These are phyloP conservation scores for Coelopa pilipes DNA, from an alignment of 2,888 invertebrate species.

Conservation along the genomic window DNA sequence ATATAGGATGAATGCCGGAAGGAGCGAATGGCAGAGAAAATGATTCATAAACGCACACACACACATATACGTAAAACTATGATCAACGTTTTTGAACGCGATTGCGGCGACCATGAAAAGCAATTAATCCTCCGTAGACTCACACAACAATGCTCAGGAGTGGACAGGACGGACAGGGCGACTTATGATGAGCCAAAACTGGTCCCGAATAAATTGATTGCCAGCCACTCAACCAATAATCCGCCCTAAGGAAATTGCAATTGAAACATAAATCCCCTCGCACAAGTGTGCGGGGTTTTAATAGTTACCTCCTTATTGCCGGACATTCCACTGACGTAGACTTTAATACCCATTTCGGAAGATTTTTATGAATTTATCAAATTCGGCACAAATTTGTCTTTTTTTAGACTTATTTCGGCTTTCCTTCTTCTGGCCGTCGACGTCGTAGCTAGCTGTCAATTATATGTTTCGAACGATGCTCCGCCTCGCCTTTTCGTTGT, in stretches of 20 bases:
- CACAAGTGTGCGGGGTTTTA: not conserved
- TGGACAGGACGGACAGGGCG: not conserved
- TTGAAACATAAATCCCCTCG: not conserved
- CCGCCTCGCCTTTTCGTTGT: too few relatives aligned
- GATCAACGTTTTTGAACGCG: too few relatives aligned
- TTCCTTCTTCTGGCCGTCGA: not conserved
- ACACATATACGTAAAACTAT: not conserved
- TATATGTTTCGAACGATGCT: too few relatives aligned
- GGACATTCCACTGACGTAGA: conserved; percentile 91
- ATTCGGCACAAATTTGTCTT: conserved; percentile 37
- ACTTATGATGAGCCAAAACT: not conserved
- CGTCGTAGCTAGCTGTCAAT: not conserved
- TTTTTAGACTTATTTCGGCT: conserved; percentile 42
- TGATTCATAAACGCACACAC: conserved; percentile 47
- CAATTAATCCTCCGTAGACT: too few relatives aligned
- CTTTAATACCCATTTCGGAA: conserved; percentile 84
- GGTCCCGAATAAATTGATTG: not conserved
- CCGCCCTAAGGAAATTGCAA: not conserved
- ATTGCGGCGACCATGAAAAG: too few relatives aligned
- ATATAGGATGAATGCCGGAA: conserved; percentile 42
- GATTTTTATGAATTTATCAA: conserved; percentile 32
- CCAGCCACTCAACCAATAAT: not conserved
- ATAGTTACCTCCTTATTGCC: conserved; percentile 88
- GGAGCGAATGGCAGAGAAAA: conserved; percentile 36
- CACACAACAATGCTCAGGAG: not conserved